phyloP scores from a whole-genome alignment of 92 coral and sea anemone species.

The Epizoanthus stellaris region DNA sequence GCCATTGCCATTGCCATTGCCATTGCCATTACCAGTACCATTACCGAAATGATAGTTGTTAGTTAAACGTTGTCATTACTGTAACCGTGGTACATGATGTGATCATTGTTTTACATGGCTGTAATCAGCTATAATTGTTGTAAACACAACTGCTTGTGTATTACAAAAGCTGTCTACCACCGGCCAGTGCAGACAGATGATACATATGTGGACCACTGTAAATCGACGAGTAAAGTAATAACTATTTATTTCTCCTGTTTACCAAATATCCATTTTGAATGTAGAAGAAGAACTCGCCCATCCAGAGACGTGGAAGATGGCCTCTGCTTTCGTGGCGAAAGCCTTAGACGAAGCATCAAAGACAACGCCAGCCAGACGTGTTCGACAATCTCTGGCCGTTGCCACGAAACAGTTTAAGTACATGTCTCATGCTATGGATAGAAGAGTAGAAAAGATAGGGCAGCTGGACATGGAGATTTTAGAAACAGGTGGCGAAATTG shows the following conservation, averaged over 20 bases:
- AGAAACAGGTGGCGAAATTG: slow-evolving; percentile 63
- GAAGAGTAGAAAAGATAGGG: slow-evolving; percentile 37
- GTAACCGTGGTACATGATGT: too few species aligned
- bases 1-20: too few species aligned
- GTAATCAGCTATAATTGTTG: too few species aligned
- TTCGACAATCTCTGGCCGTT: slow-evolving; percentile 57
- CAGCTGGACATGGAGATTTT: slow-evolving; percentile 64
- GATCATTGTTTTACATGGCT: too few species aligned
- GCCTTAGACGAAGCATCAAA: slow-evolving; percentile 72
- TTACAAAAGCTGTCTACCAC: too few species aligned
- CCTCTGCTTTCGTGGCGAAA: slow-evolving; percentile 42
- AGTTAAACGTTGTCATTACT: too few species aligned
- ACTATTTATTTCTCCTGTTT: background rate
- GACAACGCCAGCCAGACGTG: slow-evolving; percentile 71
- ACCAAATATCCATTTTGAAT: background rate
- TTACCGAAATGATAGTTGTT: too few species aligned
- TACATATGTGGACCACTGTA: too few species aligned
- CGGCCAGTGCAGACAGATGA: too few species aligned
- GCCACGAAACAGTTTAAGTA: slow-evolving; percentile 73
- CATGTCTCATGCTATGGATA: slow-evolving; percentile 58
- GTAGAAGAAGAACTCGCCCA: slow-evolving; percentile 72
- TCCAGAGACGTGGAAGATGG: slow-evolving; percentile 73
- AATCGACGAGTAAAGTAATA: background rate
- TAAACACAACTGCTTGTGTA: too few species aligned
- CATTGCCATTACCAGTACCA: too few species aligned